Base-by-base conservation (phyloP, 2,113 vertebrate genomes). In the Atractosteus spatula region DNA sequence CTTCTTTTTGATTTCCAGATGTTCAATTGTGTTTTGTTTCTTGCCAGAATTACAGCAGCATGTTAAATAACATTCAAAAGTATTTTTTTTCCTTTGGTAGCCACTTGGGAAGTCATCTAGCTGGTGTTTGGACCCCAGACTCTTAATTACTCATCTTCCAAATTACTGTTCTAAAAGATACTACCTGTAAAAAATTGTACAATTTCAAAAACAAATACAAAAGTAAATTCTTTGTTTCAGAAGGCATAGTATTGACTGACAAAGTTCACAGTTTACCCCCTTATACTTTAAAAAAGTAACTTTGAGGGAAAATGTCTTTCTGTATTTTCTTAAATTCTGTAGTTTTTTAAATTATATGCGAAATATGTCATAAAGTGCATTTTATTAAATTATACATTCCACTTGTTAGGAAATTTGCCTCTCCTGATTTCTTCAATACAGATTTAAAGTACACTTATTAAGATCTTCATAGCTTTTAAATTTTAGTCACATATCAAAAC, bases 51-150 rank as follows among this genome's bases (percentile, higher is more conserved):
- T 29, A 13, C 1, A 51, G 29, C n/a, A 44, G 8, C 42, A 66
- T 16, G 4, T 29, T 45, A n/a, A 16, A 14, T 42, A 7, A n/a
- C 11, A 41, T 16, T 47, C 6, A 66, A 63, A 62, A 68, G 3
- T 64, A 45, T 69, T 66, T 44, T 55, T 81, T 44, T 56, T 41
- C 80, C 76, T 83, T 83, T 84, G 79, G 81, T 79, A 69, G 63
- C 76, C 54, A 62, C 66, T 66, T 70, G 41, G 69, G 61, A 76
- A 44, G 63, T 55, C 56, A 63, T 59, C 70, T 44, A 55, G 67
- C 64, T 17, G 59, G 56, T 67, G 43, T 75, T 16, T 17, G 66
- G 13, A 16, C 59, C 11, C 51, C 69, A 13, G 63, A 42, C 29
- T 10, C 55, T 68, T 56, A 75, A 63, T 11, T 66, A 62, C 14